These are phyloP conservation scores for Tenthredo scrophulariae DNA, from an alignment of 2,888 invertebrate genomes.

Conservation along the genomic window DNA sequence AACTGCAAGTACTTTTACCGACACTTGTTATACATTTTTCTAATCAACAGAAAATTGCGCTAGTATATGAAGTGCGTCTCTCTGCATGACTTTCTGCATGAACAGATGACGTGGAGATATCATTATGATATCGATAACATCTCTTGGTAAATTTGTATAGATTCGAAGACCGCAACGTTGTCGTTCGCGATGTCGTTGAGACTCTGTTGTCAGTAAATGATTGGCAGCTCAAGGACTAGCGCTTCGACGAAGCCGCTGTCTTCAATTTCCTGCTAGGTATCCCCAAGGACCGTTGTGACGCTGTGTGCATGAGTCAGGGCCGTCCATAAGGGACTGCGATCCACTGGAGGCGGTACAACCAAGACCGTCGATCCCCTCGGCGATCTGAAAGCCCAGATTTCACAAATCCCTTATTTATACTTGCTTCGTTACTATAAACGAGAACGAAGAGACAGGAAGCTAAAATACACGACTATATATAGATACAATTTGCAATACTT, in stretches of 20 bases:
- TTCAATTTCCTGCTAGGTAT: constrained; percentile 81
- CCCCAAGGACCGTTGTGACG: constrained; percentile 75
- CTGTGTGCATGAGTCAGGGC: constrained; percentile 88
- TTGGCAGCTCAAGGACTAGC: constrained; percentile 82
- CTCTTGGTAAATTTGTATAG: constrained; percentile 3
- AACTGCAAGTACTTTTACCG: neutral
- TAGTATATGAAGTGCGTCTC: neutral
- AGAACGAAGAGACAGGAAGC: neutral
- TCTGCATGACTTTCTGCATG: neutral
- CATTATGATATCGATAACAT: constrained; percentile 16
- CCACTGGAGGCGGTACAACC: constrained; percentile 77
- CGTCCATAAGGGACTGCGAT: constrained; percentile 90
- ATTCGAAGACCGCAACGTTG: constrained; percentile 38
- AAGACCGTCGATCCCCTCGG: constrained; percentile 70
- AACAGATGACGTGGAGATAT: neutral
- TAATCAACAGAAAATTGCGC: neutral
- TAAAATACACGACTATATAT: neutral
- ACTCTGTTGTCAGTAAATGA: constrained; percentile 79
- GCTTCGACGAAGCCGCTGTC: constrained; percentile 81
- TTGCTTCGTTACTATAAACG: neutral
- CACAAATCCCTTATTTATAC: constrained; percentile 1
- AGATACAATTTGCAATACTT: constrained; percentile 19
- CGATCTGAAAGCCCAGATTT: constrained; percentile 67
- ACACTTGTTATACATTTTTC: neutral
- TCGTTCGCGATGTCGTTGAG: constrained; percentile 37